Percentiles rank a stretch among this genome's conserved stretches.
Evolutionary conservation across 2,113 vertebrate species (phyloP).

Genomic region (Neofelis nebulosa): DNA sequence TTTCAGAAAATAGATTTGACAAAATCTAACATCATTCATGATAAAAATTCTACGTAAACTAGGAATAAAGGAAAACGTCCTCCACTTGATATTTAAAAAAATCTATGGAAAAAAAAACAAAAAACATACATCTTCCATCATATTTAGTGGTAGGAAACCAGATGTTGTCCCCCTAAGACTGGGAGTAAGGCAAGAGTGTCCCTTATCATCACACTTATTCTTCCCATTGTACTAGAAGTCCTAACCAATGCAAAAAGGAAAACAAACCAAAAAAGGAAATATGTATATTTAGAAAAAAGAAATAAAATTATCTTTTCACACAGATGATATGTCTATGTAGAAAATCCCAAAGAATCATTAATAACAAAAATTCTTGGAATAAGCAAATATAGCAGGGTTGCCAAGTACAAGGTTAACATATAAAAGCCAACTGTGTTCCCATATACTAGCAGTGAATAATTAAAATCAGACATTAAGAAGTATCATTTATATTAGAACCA

Average conservation of each 20-base stretch:
- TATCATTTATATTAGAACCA: background rate
- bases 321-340: background rate
- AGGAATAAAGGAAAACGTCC: background rate
- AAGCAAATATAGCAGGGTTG: background rate
- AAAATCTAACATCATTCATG: background rate
- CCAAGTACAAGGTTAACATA: background rate
- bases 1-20: too few relatives aligned
- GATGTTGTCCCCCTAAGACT: background rate
- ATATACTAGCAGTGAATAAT: background rate
- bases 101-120: background rate
- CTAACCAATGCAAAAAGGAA: background rate
- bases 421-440: background rate
- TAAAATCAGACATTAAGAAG: background rate
- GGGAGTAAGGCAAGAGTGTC: background rate
- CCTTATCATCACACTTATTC: background rate
- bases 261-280: background rate
- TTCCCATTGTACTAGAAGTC: background rate
- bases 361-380: background rate
- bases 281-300: background rate
- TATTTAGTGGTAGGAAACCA: background rate
- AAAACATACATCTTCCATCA: background rate
- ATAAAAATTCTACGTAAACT: background rate
- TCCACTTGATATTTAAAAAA: background rate
- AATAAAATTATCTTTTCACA: background rate
- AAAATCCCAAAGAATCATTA: background rate